Base-by-base conservation (phyloP, 1,140 invertebrate species). In the Zaprionus lachaisei region DNA sequence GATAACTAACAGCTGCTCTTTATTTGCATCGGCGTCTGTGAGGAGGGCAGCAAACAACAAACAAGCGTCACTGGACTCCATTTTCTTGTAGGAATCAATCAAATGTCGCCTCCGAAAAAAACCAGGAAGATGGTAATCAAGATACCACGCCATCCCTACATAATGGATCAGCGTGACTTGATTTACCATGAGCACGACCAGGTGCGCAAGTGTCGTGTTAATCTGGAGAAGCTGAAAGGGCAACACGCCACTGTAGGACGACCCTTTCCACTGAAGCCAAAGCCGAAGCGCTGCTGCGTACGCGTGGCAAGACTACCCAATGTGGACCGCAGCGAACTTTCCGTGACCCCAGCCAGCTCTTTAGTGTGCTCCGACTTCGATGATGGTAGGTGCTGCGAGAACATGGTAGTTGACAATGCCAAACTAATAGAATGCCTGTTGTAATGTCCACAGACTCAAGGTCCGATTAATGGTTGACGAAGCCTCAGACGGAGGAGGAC, bases 281-380 rank as follows among this genome's bases (percentile, higher is more conserved):
- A 82, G 41, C 69, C 69, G 1, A 83, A 91, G 1, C 83, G 67
- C 1, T 91, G 86, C 54, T 76, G 81, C 68, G 89, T 91, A 5
- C 77, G 87, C 0, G 72, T 91, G 2, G 84, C 89, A 15, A 72
- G 87, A 0, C 41, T 91, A 9, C 90, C 90, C 5, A 63, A 81
- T 24, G 72, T 72, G 9, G 79, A 77, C 2, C 89, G 79, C 57
- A 91, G 79, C 20, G 87, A 91, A 49, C 68, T 91, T 2, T 85
- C 85, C 5, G 79, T 68, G 0, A 91, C 87, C 0, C 87, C 89
- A 47, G 79, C 76, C 37, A 87, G 81, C 41, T 91, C 87, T 31
- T 84, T 91, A n/a, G 86, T 91, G 3, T 79, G 67, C 37, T 84
- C 89, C 0, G 87, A 91, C 12, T 77, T 82, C 7, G 81, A 72